Percentiles rank a stretch among this genome's conserved stretches.
Evolutionary conservation across 2,797 vertebrate species (phyloP).

Genomic region (Phalanger gymnotis): DNA sequence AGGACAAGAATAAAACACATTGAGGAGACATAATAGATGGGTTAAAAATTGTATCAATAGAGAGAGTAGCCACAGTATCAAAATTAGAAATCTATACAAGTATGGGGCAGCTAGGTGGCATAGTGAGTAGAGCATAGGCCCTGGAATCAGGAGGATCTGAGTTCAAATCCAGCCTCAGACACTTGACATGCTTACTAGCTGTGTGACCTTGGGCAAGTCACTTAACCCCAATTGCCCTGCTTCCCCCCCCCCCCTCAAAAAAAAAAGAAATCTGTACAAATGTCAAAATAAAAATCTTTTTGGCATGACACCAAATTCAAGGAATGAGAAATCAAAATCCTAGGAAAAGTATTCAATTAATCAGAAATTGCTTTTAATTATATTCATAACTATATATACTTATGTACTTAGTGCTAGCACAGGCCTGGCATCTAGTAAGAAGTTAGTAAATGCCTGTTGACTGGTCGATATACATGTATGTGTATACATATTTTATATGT

Average conservation of each 20-base stretch:
- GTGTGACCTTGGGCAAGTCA: too few relatives aligned
- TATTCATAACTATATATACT: not conserved
- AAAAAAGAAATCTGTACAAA: too few relatives aligned
- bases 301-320: not conserved
- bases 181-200: too few relatives aligned
- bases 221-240: too few relatives aligned
- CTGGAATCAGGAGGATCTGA: too few relatives aligned
- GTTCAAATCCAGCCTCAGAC: too few relatives aligned
- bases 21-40: not conserved
- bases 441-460: not conserved
- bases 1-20: not conserved
- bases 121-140: too few relatives aligned
- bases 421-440: not conserved
- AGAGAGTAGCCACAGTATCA: not conserved
- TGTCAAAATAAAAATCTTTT: not conserved
- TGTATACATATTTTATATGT: not conserved
- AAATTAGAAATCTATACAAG: not conserved
- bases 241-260: too few relatives aligned
- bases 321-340: not conserved
- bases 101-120: too few relatives aligned
- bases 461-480: not conserved
- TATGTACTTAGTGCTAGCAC: not conserved
- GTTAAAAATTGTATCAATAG: not conserved
- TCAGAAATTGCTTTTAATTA: slow-evolving; percentile 26
- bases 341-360: not conserved